These are phyloP conservation scores for Heliconius erato DNA, from an alignment of 2,888 invertebrate genomes.

Conservation along the genomic window DNA sequence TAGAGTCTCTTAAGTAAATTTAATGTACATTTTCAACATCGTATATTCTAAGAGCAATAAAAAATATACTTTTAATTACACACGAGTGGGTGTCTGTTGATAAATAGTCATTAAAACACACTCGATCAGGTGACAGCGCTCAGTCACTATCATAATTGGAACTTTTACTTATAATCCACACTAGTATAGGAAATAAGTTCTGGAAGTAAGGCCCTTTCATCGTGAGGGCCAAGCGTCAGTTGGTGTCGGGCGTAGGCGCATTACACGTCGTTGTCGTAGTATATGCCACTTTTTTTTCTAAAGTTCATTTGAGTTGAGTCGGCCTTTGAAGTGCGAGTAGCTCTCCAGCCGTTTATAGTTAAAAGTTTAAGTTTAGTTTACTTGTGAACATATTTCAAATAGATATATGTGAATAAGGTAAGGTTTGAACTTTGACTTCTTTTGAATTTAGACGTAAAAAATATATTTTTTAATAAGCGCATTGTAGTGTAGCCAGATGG, in stretches of 20 bases:
- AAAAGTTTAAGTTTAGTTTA: background rate
- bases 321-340: background rate
- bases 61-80: slow-evolving; percentile 17
- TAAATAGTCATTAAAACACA: slow-evolving; percentile 34
- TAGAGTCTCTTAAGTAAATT: background rate
- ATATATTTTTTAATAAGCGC: no score
- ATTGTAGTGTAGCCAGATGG: no score
- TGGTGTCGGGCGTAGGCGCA: slow-evolving; percentile 56
- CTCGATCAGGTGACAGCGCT: slow-evolving; percentile 39
- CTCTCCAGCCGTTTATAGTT: background rate
- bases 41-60: background rate
- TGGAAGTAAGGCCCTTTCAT: slow-evolving; percentile 71
- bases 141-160: slow-evolving; percentile 61
- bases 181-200: slow-evolving; percentile 54
- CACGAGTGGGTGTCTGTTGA: background rate
- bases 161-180: slow-evolving; percentile 75
- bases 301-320: slow-evolving; percentile 30
- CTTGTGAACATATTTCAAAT: background rate
- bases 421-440: background rate
- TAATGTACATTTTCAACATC: background rate
- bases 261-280: slow-evolving; percentile 51
- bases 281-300: slow-evolving; percentile 49
- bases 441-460: background rate
- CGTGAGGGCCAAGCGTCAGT: slow-evolving; percentile 63
- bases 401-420: background rate